Base-by-base conservation (phyloP, 1,140 invertebrate species). In the Nephila pilipes region DNA sequence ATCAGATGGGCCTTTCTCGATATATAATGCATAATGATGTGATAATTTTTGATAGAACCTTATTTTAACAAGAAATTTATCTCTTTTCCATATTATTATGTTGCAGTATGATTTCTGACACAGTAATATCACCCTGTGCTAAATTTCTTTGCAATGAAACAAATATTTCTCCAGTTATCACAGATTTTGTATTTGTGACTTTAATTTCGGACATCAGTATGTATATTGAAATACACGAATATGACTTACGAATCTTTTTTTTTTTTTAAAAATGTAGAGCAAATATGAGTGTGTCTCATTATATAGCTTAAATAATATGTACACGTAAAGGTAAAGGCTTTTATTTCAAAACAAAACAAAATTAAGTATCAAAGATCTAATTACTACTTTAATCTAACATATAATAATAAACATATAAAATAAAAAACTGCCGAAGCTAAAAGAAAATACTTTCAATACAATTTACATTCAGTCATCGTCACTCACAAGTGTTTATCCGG, bases 351-450 rank as follows among this genome's bases (percentile, higher is more conserved):
- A 83, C 81, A 22, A 16, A 83, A 83, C 54, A 83, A 83, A 83
- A 83, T 83, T 83, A 83, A 83, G 81, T 83, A 83, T 83, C 81
- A 29, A 55, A 55, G n/a, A 83, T 18, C 25, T 55, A 83, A 83
- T 57, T 55, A 29, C 46, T n/a, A 81, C 46, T 25, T 79, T 10
- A 10, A 54, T 54, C 5, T 32, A 36, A 75, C 29, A 75, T 36
- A 75, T 75, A 75, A 32, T 32, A 46, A 46, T 46, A 46, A 46
- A 46, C 2, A 46, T 46, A 46, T 46, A 46, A 46, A 60, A 60
- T 60, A 60, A 60, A 60, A 60, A 22, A 20, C 5, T 60, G 16
- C 58, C 58, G 58, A 20, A 60, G 0, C 18, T 20, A 22, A 60
- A 60, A 60, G 22, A 46, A 46, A 46, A 46, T 46, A 46, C 46